These are phyloP conservation scores for Stichopus horrens DNA, from an alignment of 53 echinoderm and acorn worm species.

Conservation along the genomic window DNA sequence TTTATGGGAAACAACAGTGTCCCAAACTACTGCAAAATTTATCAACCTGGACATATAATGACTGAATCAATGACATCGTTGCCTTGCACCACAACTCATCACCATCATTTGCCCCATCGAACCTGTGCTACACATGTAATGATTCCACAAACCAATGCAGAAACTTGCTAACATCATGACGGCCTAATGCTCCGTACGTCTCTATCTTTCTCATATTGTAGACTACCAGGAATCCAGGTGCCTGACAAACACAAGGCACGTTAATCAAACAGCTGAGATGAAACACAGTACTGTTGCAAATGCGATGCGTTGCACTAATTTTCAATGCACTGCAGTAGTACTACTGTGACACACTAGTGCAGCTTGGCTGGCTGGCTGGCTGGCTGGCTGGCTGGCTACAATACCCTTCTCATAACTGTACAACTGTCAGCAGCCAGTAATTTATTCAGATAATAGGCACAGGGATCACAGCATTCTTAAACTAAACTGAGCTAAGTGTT, in stretches of 20 bases:
- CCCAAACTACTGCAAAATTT: too few species aligned
- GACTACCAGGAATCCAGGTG: constrained; percentile 25
- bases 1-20: too few species aligned
- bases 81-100: too few species aligned
- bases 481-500: not conserved
- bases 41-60: too few species aligned
- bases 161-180: constrained; percentile 1
- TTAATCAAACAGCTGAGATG: constrained; percentile 46
- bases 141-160: not conserved
- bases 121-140: not conserved
- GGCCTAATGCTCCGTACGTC: constrained; percentile 16
- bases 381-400: constrained; percentile 1
- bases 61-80: too few species aligned
- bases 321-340: constrained; percentile 35
- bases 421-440: constrained; percentile 18
- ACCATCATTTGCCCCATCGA: too few species aligned
- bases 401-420: constrained; percentile 1
- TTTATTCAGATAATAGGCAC: constrained; percentile 18
- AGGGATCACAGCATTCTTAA: constrained; percentile 26
- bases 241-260: constrained; percentile 21
- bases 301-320: not conserved
- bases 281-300: constrained; percentile 42
- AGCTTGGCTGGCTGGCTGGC: too few species aligned
- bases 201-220: too few species aligned
- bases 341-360: constrained; percentile 17